Conservation (phyloP, 2,888 invertebrate species). For the Melolontha melolontha region DNA sequence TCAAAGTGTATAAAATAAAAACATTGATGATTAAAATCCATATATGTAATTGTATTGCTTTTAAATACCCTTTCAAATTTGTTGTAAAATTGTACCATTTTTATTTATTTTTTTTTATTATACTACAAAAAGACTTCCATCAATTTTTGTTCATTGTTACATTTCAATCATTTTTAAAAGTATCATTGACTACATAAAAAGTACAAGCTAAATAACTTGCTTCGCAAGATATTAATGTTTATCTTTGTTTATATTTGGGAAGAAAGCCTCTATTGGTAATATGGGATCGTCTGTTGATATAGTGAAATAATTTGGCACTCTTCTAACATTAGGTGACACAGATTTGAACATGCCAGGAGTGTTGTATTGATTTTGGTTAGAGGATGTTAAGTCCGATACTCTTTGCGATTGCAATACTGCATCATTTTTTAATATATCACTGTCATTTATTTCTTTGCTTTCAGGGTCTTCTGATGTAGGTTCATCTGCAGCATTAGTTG, state of each 20-base stretch:
- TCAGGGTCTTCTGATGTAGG: constrained; percentile 61
- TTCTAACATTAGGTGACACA: constrained; percentile 72
- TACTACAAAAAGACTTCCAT: too few species aligned
- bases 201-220: too few species aligned
- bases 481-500: constrained; percentile 1
- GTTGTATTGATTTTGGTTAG: constrained; percentile 78
- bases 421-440: constrained; percentile 62
- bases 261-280: constrained; percentile 84
- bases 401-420: constrained; percentile 73
- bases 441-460: constrained; percentile 59
- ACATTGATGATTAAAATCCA: too few species aligned
- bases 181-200: too few species aligned
- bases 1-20: too few species aligned
- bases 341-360: constrained; percentile 80
- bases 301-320: constrained; percentile 77
- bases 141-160: too few species aligned
- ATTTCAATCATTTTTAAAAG: too few species aligned
- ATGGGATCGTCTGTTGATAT: constrained; percentile 85
- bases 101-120: too few species aligned
- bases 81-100: too few species aligned
- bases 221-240: constrained; percentile 40
- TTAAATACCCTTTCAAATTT: too few species aligned
- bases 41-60: too few species aligned
- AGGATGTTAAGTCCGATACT: constrained; percentile 79
- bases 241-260: constrained; percentile 74